Conservation (phyloP, 2,113 vertebrate genomes). For the Prinia subflava region DNA sequence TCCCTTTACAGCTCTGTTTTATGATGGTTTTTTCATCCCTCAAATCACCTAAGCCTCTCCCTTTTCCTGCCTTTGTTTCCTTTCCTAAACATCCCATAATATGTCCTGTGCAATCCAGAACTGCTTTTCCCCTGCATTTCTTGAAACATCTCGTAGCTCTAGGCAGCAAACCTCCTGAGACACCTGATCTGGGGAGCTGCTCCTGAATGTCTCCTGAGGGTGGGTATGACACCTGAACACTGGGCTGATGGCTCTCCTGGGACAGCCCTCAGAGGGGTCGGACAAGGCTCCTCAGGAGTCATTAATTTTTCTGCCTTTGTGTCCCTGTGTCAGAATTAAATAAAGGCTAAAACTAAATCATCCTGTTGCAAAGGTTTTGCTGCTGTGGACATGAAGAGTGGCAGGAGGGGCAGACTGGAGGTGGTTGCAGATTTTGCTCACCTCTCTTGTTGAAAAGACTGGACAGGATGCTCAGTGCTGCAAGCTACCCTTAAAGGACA, state of each 20-base stretch:
- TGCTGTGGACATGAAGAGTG: neutral
- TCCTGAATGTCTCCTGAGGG: neutral
- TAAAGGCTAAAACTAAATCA: neutral
- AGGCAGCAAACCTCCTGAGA: neutral
- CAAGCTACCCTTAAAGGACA: neutral
- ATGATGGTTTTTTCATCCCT: neutral
- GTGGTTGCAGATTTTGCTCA: neutral
- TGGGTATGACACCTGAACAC: neutral
- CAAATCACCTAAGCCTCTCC: neutral
- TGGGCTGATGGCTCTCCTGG: neutral
- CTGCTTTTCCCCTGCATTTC: neutral
- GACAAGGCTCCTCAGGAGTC: neutral
- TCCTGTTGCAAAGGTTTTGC: neutral
- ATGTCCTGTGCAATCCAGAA: neutral
- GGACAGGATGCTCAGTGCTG: neutral
- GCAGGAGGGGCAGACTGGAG: neutral
- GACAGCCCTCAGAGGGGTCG: accelerated
- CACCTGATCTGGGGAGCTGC: neutral
- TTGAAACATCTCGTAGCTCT: neutral
- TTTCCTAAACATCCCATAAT: neutral
- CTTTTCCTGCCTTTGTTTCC: neutral
- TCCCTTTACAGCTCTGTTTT: neutral
- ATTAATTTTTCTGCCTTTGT: neutral
- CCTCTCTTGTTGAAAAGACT: neutral
- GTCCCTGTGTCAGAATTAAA: neutral